phyloP scores from a whole-genome alignment of 2,113 vertebrate genomes.

The Mormoops blainvillei region DNA sequence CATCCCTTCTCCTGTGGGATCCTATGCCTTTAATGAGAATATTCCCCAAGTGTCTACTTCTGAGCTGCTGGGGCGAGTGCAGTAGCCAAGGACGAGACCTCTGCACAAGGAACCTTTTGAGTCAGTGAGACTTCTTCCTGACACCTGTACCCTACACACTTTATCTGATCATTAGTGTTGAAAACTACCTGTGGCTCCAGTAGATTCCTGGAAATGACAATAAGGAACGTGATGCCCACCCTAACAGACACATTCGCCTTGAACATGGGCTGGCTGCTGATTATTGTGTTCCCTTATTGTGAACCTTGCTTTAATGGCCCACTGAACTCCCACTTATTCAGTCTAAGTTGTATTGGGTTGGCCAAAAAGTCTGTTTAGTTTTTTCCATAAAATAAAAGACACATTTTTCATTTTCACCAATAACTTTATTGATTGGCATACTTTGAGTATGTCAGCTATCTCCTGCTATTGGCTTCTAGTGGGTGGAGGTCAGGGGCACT shows the following conservation, averaged over 20 bases:
- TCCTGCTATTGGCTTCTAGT: too few species aligned
- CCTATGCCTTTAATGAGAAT: constrained; percentile 68
- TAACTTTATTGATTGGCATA: too few species aligned
- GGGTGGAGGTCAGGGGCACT: too few species aligned
- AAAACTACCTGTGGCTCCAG: background rate
- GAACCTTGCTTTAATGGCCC: constrained; percentile 33
- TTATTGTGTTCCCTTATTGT: background rate
- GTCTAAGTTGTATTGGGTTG: background rate
- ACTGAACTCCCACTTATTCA: background rate
- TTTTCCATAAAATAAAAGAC: too few species aligned
- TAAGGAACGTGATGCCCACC: background rate
- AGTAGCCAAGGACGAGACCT: background rate
- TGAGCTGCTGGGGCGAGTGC: constrained; percentile 36
- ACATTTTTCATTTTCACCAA: too few species aligned
- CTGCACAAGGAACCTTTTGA: background rate
- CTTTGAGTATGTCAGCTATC: too few species aligned
- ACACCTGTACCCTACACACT: background rate
- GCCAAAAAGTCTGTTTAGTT: too few species aligned
- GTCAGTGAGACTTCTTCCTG: constrained; percentile 51
- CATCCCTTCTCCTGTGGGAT: constrained; percentile 69
- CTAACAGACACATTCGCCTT: background rate
- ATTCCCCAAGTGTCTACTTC: constrained; percentile 62
- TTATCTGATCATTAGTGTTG: constrained; percentile 28
- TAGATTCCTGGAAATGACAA: constrained; percentile 3
- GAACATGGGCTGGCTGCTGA: background rate